Conservation (phyloP, 2,113 vertebrate genomes). For the Anoplopoma fimbria region DNA sequence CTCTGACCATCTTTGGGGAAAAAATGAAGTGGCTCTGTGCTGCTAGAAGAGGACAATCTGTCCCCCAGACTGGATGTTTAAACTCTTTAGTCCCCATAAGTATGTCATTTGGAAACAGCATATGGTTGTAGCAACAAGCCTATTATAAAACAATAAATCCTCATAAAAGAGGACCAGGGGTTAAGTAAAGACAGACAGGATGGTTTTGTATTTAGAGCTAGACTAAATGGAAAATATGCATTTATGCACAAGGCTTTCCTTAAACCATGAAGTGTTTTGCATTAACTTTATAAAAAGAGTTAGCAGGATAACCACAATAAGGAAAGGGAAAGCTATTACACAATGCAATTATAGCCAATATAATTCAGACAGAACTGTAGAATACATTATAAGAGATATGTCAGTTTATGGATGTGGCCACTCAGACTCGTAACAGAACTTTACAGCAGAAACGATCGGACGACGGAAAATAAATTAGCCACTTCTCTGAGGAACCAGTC, state of each 20-base stretch:
- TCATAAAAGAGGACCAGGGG: no score
- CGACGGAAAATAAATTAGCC: background rate
- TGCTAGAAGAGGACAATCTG: background rate
- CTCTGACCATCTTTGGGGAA: constrained; percentile 22
- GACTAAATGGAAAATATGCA: background rate
- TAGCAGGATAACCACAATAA: background rate
- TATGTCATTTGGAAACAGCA: background rate
- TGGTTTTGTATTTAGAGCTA: background rate
- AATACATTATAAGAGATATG: background rate
- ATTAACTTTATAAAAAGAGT: background rate
- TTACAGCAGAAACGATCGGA: background rate
- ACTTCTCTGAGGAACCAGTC: background rate
- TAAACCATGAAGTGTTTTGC: background rate
- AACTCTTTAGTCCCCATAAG: background rate
- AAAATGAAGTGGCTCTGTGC: background rate
- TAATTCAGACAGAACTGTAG: background rate
- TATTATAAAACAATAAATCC: background rate
- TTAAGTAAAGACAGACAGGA: no score
- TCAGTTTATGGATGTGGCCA: background rate
- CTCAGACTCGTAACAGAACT: background rate
- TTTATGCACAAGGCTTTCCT: background rate
- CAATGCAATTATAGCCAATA: background rate
- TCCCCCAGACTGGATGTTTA: background rate
- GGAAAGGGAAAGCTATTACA: background rate
- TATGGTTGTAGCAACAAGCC: background rate